A percentile compares a stretch with the other conserved stretches of the same genome.
Conservation (phyloP, 2,113 vertebrate genomes). For the Amazona guildingii region DNA sequence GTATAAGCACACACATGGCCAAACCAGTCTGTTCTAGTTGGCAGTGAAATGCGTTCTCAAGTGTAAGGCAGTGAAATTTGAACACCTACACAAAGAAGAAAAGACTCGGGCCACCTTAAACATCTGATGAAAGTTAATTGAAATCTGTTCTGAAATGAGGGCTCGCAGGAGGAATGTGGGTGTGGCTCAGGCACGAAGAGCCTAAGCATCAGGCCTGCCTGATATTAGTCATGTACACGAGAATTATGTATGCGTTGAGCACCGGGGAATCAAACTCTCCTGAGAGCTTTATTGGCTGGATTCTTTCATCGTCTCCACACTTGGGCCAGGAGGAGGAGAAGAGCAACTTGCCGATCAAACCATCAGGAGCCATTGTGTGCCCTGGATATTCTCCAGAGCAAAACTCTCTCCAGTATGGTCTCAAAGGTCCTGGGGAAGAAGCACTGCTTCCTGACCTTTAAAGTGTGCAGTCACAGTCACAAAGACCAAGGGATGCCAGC, state of each 20-base stretch:
- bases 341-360: not conserved
- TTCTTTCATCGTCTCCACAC: not conserved
- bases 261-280: not conserved
- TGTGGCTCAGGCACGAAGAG: not conserved
- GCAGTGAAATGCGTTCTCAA: not conserved
- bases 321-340: not conserved
- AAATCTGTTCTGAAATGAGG: constrained; percentile 30
- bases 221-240: not conserved
- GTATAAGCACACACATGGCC: not conserved
- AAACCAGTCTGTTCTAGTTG: not conserved
- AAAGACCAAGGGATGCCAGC: constrained; percentile 32
- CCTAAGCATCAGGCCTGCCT: not conserved
- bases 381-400: not conserved
- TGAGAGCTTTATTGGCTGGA: not conserved
- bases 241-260: not conserved
- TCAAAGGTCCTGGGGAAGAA: not conserved
- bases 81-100: constrained; percentile 12
- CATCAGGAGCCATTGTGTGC: not conserved
- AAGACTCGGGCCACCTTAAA: constrained; percentile 19
- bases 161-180: constrained; percentile 7
- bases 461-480: constrained; percentile 10
- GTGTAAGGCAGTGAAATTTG: not conserved
- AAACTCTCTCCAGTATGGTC: not conserved
- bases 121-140: constrained; percentile 37
- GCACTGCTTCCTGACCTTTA: constrained; percentile 18